Evolutionary conservation across 2,113 vertebrate genomes (phyloP), one percentile per base, ranked within the genome.

Genomic region (Turdus rufiventris): DNA sequence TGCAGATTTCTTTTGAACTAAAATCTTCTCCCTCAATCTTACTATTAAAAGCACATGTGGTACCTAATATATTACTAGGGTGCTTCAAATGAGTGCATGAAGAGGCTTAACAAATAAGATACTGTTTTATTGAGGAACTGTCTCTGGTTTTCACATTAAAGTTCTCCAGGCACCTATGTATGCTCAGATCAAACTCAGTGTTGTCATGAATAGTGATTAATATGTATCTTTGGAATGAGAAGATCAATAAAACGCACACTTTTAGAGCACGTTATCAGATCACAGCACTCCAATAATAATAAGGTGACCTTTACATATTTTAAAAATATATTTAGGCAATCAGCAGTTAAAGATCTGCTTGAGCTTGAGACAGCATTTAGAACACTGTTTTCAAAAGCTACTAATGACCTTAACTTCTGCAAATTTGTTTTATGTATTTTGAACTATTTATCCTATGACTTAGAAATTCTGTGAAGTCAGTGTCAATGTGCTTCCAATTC

Each of bases 151-250:
- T 85, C 74, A 67, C 11, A 21, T 56, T 57, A 18, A 88, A 85
- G 34, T 72, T 95, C 48, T 88, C 57, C 38, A 68, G 45, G 11
- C 40, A 43, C 8, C 31, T 63, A 13, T 60, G 53, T 71, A 51
- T 43, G 18, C 14, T 67, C n/a, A 75, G n/a, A 90, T 65, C 16
- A 67, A 82, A 72, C 62, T 67, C 51, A 51, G 9, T 68, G 26
- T 85, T 93, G 82, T 81, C 51, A 63, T 67, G 85, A 85, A 14
- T 56, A 3, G 50, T 95, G 85, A 91, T 81, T 94, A 88, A 94
- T 85, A 58, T 7, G 5, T 48, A 40, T 21, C 71, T 87, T 74
- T 31, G 68, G 88, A 78, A 89, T 78, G 47, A 3, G 62, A 72
- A 79, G 50, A 93, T 94, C 82, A 90, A 93, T 90, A 82, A 75